Evolutionary conservation across 2,888 invertebrate genomes (phyloP), one percentile per base, ranked within the genome.

Genomic region (Cerastoderma edule): DNA sequence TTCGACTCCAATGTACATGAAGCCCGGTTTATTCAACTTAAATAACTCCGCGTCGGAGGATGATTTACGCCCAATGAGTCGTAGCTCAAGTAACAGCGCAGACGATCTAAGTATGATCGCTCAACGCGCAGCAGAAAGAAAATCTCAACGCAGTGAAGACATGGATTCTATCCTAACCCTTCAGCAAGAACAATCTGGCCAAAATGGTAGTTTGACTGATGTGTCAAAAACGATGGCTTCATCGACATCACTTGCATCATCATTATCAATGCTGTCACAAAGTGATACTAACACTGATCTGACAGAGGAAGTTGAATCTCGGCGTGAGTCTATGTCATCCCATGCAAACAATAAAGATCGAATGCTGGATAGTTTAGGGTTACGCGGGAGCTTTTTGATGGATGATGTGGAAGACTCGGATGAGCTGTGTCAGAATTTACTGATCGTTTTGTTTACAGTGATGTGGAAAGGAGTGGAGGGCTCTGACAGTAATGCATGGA

Each of bases 391-490:
- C 56, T 85, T 84, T 70, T 67, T 85, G 8, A 85, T 77, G 50
- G 86, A 89, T 19, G 75, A 85, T n/a, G 72, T 86, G 32, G 91
- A 90, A 67, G 85, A 88, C 66, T 94, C 94, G 71, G 94, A 95
- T 78, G 95, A 95, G 84, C 89, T 95, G 60, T 94, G 94, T 33
- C 94, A 94, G 88, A 91, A 95, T 71, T 93, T 95, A 10, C 93
- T 94, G 0, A 94, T 94, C 83, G 93, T 94, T 57, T 88, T 95
- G 46, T 94, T 94, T 80, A 94, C 94, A 13, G 81, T 95, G 0
- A 93, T 95, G 88, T 95, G 95, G 95, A 93, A 94, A 79, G 95
- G 95, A 22, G 93, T 95, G 27, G 93, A 94, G 68, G 94, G 94
- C 60, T 94, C 94, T 30, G 93, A 93, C 84, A 93, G 93, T 30